Evolutionary conservation across 2,113 vertebrate genomes (phyloP), one percentile per base, ranked within the genome.

Genomic region (Corydoras maculifer): DNA sequence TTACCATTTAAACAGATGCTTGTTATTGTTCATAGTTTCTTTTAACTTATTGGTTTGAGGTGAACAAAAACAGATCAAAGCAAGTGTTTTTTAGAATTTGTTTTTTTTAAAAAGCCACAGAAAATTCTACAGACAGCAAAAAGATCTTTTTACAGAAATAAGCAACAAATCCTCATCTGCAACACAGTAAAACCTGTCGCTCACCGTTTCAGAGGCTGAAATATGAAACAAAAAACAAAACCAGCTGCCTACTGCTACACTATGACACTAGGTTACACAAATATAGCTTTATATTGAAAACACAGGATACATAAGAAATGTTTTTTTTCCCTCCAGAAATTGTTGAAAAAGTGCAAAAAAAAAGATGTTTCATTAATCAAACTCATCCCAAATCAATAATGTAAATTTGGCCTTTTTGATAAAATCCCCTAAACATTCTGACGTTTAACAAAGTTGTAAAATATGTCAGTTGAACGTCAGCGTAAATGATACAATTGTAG

Each of bases 71-170:
- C 79, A 76, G 58, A 78, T 89, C 88, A 91, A 43, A 90, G 88
- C 91, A 88, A 74, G 90, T 90, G 18, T 90, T 88, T 87, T 67
- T 76, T 58, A 63, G 55, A 66, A 70, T 69, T 77, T 86, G 91
- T 86, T 88, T 88, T 89, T 79, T 79, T 78, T 83, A 81, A 94
- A 93, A 95, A 96, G 91, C 91, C 93, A 96, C 91, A 90, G 90
- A 92, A 83, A 89, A 90, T 90, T 93, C 95, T 97, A 93, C 93
- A 94, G 88, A 92, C 94, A 93, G 90, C 90, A 90, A 94, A 91
- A 88, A 84, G 86, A 86, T 88, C 83, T 91, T 90, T 90, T 89
- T 95, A 97, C 94, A 98, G 90, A 91, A 90, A 91, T 88, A 89
- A 89, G 85, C 91, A 91, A 94, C 89, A 91, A 91, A 84, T 84